Conservation (phyloP, 2,888 invertebrate species). For the Machimus rusticus region DNA sequence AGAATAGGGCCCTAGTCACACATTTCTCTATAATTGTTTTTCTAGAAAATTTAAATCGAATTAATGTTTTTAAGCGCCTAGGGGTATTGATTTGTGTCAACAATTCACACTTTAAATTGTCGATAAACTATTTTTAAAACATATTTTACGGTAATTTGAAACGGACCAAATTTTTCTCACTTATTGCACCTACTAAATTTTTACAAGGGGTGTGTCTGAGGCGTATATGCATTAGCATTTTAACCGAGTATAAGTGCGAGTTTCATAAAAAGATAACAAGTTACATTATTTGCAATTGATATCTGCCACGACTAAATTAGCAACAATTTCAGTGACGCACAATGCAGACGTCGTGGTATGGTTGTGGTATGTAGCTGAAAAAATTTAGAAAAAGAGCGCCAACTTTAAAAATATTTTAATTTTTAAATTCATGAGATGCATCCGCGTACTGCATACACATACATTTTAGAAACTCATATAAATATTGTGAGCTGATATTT, state of each 20-base stretch:
- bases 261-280: background rate
- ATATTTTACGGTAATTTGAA: no score
- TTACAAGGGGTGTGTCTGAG: background rate
- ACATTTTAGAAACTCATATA: background rate
- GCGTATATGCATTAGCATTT: background rate
- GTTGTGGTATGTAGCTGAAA: background rate
- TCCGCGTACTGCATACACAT: background rate
- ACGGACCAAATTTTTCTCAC: no score
- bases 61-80: background rate
- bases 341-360: background rate
- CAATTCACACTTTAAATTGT: background rate
- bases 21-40: background rate
- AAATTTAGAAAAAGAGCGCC: background rate
- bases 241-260: background rate
- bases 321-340: background rate
- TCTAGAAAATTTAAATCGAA: background rate
- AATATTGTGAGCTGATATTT: background rate
- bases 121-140: no score
- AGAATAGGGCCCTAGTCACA: no score
- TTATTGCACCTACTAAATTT: background rate
- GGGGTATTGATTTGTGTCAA: background rate
- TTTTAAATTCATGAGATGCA: background rate
- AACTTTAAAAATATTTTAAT: background rate
- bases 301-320: background rate
- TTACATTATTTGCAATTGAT: background rate